A percentile compares a stretch with the other conserved stretches of the same genome.
Conservation (phyloP, 64 coral and sea anemone genomes). For the Montipora foliosa region DNA sequence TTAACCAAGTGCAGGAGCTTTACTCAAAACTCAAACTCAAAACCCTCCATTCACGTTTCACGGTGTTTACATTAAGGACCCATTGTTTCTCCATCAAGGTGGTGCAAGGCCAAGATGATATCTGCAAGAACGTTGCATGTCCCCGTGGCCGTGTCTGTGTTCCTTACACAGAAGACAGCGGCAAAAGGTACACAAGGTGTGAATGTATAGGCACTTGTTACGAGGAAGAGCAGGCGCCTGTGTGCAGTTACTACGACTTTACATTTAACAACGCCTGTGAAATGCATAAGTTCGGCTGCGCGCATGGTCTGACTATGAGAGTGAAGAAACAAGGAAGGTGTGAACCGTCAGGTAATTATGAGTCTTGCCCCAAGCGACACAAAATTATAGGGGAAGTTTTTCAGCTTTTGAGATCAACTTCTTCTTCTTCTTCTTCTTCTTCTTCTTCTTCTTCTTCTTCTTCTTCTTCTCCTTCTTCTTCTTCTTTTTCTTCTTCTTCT, state of each 20-base stretch:
- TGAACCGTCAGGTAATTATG: neutral
- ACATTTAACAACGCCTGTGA: constrained; percentile 51
- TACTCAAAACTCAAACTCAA: neutral
- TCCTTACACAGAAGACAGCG: neutral
- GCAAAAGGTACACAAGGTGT: constrained; percentile 1
- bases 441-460: too few species aligned
- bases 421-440: too few species aligned
- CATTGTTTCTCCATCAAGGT: constrained; percentile 11
- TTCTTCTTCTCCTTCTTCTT: too few species aligned
- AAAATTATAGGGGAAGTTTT: too few species aligned
- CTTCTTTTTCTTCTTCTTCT: too few species aligned
- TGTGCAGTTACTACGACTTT: constrained; percentile 34
- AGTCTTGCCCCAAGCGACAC: neutral
- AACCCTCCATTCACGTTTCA: neutral
- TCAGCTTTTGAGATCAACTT: too few species aligned
- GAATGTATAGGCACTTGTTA: constrained; percentile 23
- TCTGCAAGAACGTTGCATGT: neutral
- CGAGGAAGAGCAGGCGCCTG: neutral
- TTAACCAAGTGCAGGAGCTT: too few species aligned
- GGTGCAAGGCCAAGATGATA: neutral
- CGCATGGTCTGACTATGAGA: constrained; percentile 30
- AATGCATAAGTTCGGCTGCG: constrained; percentile 56
- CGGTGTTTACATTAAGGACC: neutral
- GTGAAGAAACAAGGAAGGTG: constrained; percentile 51
- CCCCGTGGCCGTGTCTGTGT: constrained; percentile 15